phyloP scores from a whole-genome alignment of 37 sponge, comb jelly and placozoan genomes.

The Ianthella basta region DNA sequence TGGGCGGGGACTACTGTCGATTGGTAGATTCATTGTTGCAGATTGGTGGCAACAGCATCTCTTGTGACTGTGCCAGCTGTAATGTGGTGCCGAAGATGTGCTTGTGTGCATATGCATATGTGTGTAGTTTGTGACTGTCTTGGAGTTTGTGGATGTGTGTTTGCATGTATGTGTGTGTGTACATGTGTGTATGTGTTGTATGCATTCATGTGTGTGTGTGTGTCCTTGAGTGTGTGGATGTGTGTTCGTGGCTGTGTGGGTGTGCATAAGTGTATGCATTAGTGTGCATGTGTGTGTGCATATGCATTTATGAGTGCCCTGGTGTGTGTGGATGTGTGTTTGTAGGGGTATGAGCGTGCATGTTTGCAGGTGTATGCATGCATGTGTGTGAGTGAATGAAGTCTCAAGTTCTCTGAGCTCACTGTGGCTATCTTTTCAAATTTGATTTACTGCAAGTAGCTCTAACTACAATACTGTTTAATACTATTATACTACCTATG shows the following conservation, averaged over 20 bases:
- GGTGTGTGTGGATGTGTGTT: constrained; percentile 4
- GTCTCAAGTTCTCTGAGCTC: too few relatives aligned
- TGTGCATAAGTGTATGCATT: neutral
- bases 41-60: too few relatives aligned
- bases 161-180: constrained; percentile 12
- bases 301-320: too few relatives aligned
- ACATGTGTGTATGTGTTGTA: too few relatives aligned
- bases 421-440: too few relatives aligned
- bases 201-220: too few relatives aligned
- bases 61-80: too few relatives aligned
- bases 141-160: neutral
- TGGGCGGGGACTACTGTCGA: too few relatives aligned
- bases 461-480: too few relatives aligned
- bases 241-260: neutral
- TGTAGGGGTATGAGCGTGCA: neutral
- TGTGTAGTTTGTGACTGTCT: neutral
- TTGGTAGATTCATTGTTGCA: too few relatives aligned
- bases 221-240: neutral
- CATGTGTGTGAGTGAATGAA: neutral
- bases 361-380: neutral
- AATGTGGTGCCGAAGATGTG: neutral
- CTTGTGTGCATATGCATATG: constrained; percentile 13
- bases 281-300: neutral
- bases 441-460: too few relatives aligned
- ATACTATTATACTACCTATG: too few relatives aligned